Conservation (phyloP, 2,888 invertebrate genomes). For the Dendrolimus houi region DNA sequence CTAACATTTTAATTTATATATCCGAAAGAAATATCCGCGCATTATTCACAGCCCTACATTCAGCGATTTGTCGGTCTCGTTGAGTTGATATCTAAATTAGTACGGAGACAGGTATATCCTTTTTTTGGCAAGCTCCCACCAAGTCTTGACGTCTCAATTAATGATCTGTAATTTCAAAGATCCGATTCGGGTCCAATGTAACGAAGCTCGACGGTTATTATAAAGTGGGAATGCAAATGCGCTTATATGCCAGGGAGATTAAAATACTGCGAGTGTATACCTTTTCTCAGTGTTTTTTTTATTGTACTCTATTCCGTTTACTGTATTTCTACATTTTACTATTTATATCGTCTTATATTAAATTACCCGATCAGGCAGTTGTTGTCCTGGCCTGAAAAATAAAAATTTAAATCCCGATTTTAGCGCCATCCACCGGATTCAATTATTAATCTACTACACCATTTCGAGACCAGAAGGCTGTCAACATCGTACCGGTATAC, state of each 20-base stretch:
- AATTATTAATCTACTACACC: too few relatives aligned
- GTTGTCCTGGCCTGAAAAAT: too few relatives aligned
- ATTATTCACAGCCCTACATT: conserved; percentile 52
- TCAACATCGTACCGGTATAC: too few relatives aligned
- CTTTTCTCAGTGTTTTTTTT: too few relatives aligned
- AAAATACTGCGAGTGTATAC: neutral
- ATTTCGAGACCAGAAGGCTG: too few relatives aligned
- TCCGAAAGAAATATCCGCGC: conserved; percentile 9
- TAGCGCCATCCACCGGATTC: too few relatives aligned
- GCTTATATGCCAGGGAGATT: neutral
- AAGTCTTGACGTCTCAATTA: conserved; percentile 64
- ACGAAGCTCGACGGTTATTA: neutral
- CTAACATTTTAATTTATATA: conserved; percentile 13
- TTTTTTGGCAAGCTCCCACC: conserved; percentile 38
- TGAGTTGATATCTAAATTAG: conserved; percentile 70
- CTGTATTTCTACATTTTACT: too few relatives aligned
- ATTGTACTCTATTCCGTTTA: too few relatives aligned
- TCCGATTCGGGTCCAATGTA: conserved; percentile 32
- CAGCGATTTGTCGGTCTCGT: conserved; percentile 65
- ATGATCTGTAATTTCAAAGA: conserved; percentile 64
- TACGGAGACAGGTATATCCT: conserved; percentile 55
- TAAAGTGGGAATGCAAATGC: neutral
- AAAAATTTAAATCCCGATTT: too few relatives aligned
- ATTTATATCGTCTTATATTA: too few relatives aligned
- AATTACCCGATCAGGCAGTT: too few relatives aligned